A percentile compares a stretch with the other conserved stretches of the same genome.
Evolutionary conservation across 2,888 invertebrate species (phyloP).

Genomic region (Phytoseiulus persimilis): DNA sequence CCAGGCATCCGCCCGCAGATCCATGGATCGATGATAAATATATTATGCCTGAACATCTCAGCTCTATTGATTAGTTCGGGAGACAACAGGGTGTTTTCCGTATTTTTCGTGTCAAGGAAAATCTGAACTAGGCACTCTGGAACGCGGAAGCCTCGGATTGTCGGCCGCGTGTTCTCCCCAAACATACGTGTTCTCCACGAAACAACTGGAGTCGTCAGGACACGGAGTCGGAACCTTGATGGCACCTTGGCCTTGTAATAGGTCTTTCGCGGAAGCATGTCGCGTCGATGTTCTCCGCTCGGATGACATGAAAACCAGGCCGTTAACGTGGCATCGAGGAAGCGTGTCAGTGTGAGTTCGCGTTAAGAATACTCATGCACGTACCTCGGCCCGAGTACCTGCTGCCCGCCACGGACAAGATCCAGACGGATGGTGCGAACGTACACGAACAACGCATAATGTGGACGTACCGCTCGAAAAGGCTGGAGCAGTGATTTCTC

Average conservation of each 20-base stretch:
- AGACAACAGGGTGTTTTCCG: no score
- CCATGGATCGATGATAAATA: no score
- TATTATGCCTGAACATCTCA: no score
- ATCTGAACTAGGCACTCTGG: no score
- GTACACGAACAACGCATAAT: not conserved
- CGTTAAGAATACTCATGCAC: not conserved
- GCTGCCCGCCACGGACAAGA: slow-evolving; percentile 53
- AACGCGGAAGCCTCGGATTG: no score
- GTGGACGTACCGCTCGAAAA: not conserved
- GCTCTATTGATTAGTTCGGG: no score
- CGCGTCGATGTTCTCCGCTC: slow-evolving; percentile 37
- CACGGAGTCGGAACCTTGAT: not conserved
- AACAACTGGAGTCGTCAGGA: not conserved
- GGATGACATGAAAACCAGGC: not conserved
- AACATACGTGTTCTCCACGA: not conserved
- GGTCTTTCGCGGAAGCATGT: slow-evolving; percentile 21
- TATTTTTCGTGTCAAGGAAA: no score
- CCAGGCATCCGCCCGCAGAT: no score
- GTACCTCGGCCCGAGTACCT: not conserved
- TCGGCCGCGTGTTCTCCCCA: no score
- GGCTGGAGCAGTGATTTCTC: not conserved
- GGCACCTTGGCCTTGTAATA: not conserved
- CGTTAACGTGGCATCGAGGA: not conserved
- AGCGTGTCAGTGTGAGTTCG: not conserved
- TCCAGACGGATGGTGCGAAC: slow-evolving; percentile 52